Base-by-base conservation (phyloP, 2,797 vertebrate species). In the Sebastes oblongus region DNA sequence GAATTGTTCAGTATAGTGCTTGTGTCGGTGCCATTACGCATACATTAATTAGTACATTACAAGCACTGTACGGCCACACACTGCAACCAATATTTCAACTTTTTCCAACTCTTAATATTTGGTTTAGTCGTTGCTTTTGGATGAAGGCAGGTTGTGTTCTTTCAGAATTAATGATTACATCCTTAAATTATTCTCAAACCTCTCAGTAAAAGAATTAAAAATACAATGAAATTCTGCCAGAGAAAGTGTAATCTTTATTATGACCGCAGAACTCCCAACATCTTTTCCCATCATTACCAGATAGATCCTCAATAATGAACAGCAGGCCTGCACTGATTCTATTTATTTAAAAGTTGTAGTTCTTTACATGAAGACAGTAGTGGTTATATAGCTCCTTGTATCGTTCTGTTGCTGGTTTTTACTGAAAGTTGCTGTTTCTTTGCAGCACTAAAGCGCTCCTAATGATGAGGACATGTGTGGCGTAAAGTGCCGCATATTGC, bases 1-100 rank as follows among this genome's bases (percentile, higher is more conserved):
- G 71, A 52, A 80, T 70, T 50, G 72, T 81, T 80, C 61, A 30
- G 72, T 39, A 3, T 32, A 39, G 72, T 54, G 88, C 72, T 70
- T 22, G 77, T 83, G 80, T 74, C 67, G 66, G 4, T 80, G 74
- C 13, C 74, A 59, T 76, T 77, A 71, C 65, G 81, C 80, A 56
- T 3, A 71, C 66, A 75, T 18, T 5, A 65, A 77, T 18, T 5
- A 77, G 58, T 8, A 13, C 60, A 77, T 42, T 59, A 32, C 46
- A 50, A n/a, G n/a, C 6, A 8, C 54, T 6, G 55, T 67, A 7
- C 29, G 12, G 11, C 2, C 52, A 3, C 3, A 39, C 36, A n/a
- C 18, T n/a, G 27, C 42, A 46, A 14, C 25, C 30, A 10, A 9
- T 27, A n/a, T 30, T 27, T 50, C 0, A 67, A 85, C 76, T 84